Percentiles rank a stretch among this genome's conserved stretches.
phyloP scores from a whole-genome alignment of 2,113 vertebrate species.

The Passer montanus region DNA sequence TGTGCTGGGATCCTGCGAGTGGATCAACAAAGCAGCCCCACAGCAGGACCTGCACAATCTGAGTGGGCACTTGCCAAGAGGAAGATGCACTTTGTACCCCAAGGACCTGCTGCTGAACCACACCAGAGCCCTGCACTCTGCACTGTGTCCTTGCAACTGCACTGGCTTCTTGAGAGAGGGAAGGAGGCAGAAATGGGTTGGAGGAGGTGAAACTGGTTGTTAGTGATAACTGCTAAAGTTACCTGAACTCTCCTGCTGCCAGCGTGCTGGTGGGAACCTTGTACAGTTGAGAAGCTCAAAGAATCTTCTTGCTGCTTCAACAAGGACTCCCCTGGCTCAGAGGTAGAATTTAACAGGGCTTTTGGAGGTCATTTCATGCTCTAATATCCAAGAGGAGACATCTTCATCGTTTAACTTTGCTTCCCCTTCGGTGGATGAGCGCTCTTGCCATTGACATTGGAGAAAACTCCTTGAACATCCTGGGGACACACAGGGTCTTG shows the following conservation, averaged over 20 bases:
- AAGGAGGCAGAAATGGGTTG: neutral
- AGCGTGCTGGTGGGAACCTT: rapidly evolving
- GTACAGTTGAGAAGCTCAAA: neutral
- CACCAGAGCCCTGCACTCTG: neutral
- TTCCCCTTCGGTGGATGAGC: neutral
- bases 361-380: neutral
- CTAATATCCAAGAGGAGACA: neutral
- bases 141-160: neutral
- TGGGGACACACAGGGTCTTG: neutral
- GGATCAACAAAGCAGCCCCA: neutral
- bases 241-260: neutral
- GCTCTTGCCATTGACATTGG: neutral
- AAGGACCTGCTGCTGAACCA: neutral
- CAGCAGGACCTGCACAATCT: neutral
- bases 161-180: neutral
- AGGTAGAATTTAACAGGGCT: neutral
- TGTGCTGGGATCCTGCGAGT: neutral
- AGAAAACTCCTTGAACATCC: neutral
- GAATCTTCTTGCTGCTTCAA: neutral
- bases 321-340: neutral
- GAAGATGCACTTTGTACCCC: neutral
- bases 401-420: neutral
- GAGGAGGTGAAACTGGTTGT: neutral
- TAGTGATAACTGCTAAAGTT: neutral
- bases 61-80: neutral